These are phyloP conservation scores for Anabas testudineus DNA, from an alignment of 2,797 vertebrate species.

Conservation along the genomic window DNA sequence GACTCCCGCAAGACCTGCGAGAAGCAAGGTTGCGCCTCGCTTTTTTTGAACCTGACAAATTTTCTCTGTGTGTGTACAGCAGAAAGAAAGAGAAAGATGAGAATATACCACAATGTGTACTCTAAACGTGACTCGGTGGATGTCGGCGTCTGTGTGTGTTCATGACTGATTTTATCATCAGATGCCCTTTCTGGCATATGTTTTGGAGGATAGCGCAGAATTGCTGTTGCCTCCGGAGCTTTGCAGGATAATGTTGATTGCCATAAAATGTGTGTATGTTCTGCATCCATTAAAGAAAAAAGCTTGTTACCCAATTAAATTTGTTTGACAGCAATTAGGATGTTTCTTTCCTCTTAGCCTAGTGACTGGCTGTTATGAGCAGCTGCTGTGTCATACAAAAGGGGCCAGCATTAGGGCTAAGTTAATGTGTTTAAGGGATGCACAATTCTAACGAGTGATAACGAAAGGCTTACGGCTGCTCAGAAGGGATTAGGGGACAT, in stretches of 20 bases:
- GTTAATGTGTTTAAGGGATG: conserved; percentile 87
- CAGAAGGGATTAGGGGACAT: conserved; percentile 83
- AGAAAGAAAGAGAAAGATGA: conserved; percentile 5
- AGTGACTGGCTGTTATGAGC: conserved; percentile 59
- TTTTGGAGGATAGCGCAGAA: conserved; percentile 21
- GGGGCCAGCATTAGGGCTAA: conserved; percentile 70
- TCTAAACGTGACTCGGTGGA: neutral
- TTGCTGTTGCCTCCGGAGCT: conserved; percentile 31
- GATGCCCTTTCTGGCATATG: conserved; percentile 12
- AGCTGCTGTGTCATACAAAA: conserved; percentile 70
- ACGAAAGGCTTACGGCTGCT: conserved; percentile 85
- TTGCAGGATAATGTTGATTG: conserved; percentile 51
- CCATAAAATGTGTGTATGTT: conserved; percentile 56
- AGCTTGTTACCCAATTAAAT: conserved; percentile 71
- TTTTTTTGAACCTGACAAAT: conserved; percentile 6
- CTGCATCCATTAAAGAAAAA: conserved; percentile 46
- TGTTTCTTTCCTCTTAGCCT: conserved; percentile 60
- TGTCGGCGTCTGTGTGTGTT: conserved; percentile 16
- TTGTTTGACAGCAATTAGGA: conserved; percentile 77
- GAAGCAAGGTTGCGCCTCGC: conserved; percentile 7
- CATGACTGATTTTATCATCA: conserved; percentile 28
- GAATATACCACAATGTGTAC: neutral
- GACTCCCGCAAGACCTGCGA: conserved; percentile 25
- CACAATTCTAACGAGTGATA: conserved; percentile 86
- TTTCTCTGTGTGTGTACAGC: neutral